These are phyloP conservation scores for Halocynthia aurantium DNA, from an alignment of 23 tunicate species.

Conservation along the genomic window DNA sequence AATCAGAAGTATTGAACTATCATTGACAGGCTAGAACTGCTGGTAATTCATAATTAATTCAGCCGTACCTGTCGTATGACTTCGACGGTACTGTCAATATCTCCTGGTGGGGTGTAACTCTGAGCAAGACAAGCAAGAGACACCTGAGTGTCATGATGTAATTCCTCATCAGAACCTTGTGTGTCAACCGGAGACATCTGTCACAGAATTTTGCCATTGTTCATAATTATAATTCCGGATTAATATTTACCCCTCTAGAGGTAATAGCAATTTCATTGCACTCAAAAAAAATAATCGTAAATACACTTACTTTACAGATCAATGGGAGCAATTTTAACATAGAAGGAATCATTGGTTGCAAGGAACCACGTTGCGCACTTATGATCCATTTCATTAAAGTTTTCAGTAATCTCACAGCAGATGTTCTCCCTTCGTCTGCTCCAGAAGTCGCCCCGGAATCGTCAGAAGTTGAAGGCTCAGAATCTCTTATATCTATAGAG, in stretches of 20 bases:
- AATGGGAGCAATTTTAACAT: constrained; percentile 49
- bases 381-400: constrained; percentile 72
- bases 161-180: constrained; percentile 66
- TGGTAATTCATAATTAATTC: background rate
- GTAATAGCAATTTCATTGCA: no score
- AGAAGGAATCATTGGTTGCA: constrained; percentile 57
- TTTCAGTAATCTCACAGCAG: constrained; percentile 57
- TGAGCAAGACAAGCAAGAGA: constrained; percentile 75
- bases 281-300: background rate
- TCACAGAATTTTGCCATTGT: background rate
- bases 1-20: background rate
- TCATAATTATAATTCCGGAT: no score
- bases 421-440: constrained; percentile 35
- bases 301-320: constrained; percentile 37
- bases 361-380: constrained; percentile 45
- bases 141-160: constrained; percentile 53
- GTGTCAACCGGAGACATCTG: constrained; percentile 28
- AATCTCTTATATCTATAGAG: no score
- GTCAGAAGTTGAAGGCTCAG: background rate
- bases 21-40: background rate
- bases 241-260: no score
- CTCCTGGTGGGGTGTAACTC: constrained; percentile 28
- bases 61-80: constrained; percentile 24
- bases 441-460: constrained; percentile 6
- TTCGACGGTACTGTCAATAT: constrained; percentile 21